Conservation (phyloP, 2,888 invertebrate genomes). For the Aleiodes alternator region DNA sequence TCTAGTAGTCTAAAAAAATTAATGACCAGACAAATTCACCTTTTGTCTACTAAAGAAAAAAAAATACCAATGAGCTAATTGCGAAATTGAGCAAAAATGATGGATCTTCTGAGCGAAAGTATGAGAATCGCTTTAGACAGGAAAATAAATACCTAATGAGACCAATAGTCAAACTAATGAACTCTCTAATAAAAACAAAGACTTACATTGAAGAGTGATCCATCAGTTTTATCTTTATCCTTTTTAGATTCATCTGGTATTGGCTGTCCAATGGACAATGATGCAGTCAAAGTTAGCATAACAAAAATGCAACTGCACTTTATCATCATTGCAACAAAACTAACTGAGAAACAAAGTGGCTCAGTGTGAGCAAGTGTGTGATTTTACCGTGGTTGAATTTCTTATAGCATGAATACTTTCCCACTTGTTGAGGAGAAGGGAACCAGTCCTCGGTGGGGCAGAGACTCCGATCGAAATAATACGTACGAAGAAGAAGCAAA, state of each 20-base stretch:
- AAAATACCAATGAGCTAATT: no score
- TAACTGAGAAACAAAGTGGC: slow-evolving; percentile 18
- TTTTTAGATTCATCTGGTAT: slow-evolving; percentile 3
- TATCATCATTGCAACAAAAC: slow-evolving; percentile 27
- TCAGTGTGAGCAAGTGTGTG: slow-evolving; percentile 16
- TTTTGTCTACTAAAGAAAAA: no score
- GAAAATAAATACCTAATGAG: neutral
- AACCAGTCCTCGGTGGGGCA: slow-evolving; percentile 13
- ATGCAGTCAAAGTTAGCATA: neutral
- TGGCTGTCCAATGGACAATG: neutral
- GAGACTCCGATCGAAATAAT: slow-evolving; percentile 14
- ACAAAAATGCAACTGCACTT: slow-evolving; percentile 1
- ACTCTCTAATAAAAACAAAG: neutral
- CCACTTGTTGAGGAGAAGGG: slow-evolving; percentile 29
- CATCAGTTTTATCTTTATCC: neutral
- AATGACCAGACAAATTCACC: no score
- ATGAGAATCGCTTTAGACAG: neutral
- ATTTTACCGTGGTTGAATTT: slow-evolving; percentile 10
- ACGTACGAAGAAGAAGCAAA: slow-evolving; percentile 1
- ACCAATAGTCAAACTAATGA: slow-evolving; percentile 1
- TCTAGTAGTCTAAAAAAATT: no score
- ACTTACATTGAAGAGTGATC: slow-evolving; percentile 17
- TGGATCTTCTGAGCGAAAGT: slow-evolving; percentile 9
- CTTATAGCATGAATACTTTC: slow-evolving; percentile 22
- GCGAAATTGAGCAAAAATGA: neutral